Base-by-base conservation (phyloP, 2,888 invertebrate species). In the Dicyrtoma fusca region DNA sequence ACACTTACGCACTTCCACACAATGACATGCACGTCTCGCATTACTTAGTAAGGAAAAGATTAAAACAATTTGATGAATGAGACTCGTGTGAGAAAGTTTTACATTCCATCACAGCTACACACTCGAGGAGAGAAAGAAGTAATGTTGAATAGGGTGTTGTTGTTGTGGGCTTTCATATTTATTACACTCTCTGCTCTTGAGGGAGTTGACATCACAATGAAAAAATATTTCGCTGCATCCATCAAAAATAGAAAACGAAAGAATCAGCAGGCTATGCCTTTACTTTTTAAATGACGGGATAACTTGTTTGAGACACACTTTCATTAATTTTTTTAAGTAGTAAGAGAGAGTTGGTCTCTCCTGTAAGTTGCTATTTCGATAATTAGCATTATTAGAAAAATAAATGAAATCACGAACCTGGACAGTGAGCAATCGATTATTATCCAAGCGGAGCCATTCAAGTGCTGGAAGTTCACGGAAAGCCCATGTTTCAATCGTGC, bases 361-460 rank as follows among this genome's bases (percentile, higher is more conserved):
- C n/a, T n/a, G n/a, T n/a, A n/a, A n/a, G n/a, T n/a, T n/a, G n/a
- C n/a, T n/a, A n/a, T n/a, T n/a, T n/a, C n/a, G n/a, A n/a, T n/a
- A n/a, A n/a, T n/a, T n/a, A n/a, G n/a, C 3, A 59, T 1, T 21
- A 5, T 8, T 34, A 63, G 44, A 53, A 42, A 45, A 66, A 55
- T 34, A 42, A 26, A 17, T 44, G 19, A 72, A n/a, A 17, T 65
- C 25, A 19, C 66, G 61, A 14, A 80, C 80, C 77, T 77, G 77
- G 76, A 77, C 74, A 69, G 77, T 88, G 63, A 87, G 86, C 75
- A 94, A 82, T 81, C 87, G 88, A 82, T 94, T 94, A 79, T 89
- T 89, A 82, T 91, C 91, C 70, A 93, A 84, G 82, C 90, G 91
- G 73, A 93, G 86, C 87, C 90, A 91, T 82, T 92, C 90, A 64